Evolutionary conservation across 2,888 invertebrate species (phyloP).

Genomic region (Melipona bicolor): DNA sequence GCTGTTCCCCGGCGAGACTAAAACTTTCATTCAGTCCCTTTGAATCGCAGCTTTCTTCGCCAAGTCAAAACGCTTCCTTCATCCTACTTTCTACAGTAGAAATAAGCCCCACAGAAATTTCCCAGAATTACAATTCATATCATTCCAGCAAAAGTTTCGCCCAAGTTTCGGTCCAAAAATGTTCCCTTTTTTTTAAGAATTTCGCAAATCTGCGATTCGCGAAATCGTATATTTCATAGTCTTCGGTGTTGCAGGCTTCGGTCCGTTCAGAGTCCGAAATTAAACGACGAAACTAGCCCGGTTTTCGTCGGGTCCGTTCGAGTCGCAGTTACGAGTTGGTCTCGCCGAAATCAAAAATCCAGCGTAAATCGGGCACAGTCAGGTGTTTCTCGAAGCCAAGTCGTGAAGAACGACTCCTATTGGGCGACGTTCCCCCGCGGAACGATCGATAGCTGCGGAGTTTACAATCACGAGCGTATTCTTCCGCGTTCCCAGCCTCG

Average conservation of each 20-base stretch:
- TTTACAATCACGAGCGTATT: constrained; percentile 12
- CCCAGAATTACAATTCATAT: no score
- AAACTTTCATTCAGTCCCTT: no score
- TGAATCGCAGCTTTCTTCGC: no score
- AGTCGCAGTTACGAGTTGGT: neutral
- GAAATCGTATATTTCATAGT: neutral
- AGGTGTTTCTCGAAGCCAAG: neutral
- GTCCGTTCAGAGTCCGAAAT: no score
- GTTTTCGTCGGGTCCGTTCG: neutral
- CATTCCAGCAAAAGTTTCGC: no score
- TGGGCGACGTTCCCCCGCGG: constrained; percentile 20
- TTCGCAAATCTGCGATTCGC: neutral
- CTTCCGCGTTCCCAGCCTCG: neutral
- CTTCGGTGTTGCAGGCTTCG: neutral
- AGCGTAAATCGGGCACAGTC: neutral
- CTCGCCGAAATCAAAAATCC: neutral
- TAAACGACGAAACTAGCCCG: neutral
- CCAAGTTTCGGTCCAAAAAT: no score
- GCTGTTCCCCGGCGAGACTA: no score
- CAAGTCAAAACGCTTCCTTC: no score
- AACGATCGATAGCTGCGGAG: constrained; percentile 25
- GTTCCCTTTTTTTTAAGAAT: neutral
- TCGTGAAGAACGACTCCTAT: constrained; percentile 15
- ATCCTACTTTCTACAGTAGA: no score
- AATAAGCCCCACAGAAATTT: no score